Base-by-base conservation (phyloP, 2,888 invertebrate genomes). In the Polydesmus complanatus region DNA sequence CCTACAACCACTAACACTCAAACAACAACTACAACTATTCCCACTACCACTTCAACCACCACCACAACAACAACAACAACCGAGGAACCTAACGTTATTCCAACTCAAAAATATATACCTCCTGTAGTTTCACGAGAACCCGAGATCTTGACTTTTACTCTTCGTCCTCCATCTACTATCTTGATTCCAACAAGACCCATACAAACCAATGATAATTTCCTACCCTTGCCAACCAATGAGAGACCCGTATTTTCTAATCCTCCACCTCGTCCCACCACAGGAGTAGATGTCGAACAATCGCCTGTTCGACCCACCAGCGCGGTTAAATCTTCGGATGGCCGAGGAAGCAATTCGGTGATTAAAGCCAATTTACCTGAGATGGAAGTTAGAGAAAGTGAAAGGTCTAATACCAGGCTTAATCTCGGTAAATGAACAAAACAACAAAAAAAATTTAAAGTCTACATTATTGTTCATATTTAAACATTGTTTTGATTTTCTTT, bases 391-490 rank as follows among this genome's bases (percentile, higher is more conserved):
- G 70, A 70, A 3, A 52, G 27, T 61, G 66, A 70, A 27, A 68
- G 69, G 2, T 60, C 60, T 26, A 73, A 72, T 14, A 86, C 88
- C 1, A 83, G 85, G 66, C 77, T 91, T 23, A 90, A 89, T 74
- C 77, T 89, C 61, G 89, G 75, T 75, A 68, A 67, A 68, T 64
- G n/a, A 26, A 27, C n/a, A n/a, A n/a, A n/a, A n/a, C n/a, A n/a
- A n/a, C n/a, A n/a, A n/a, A n/a, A n/a, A n/a, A n/a, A n/a, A n/a
- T n/a, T n/a, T n/a, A n/a, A n/a, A n/a, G n/a, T n/a, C n/a, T n/a
- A n/a, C n/a, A 48, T 18, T 8, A 23, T 18, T 27, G 27, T 52
- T 54, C 56, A 11, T 11, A 19, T n/a, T n/a, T 19, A 52, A 11
- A 52, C 11, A 26, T 27, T 23, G 54, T 18, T 27, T 47, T 53